Base-by-base conservation (phyloP, 2,113 vertebrate genomes). In the Todiramphus chloris region DNA sequence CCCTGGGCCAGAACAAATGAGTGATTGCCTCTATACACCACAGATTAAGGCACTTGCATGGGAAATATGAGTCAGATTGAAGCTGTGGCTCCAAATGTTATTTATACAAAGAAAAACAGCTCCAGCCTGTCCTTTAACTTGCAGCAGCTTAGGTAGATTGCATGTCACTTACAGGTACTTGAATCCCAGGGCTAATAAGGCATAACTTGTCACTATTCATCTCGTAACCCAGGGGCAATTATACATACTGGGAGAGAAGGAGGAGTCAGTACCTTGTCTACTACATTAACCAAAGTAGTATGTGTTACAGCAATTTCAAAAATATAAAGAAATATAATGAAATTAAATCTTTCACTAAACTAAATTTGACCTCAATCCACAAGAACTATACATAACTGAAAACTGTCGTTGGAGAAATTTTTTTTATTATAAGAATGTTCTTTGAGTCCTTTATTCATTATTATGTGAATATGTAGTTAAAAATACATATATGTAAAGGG, bases 1-100 rank as follows among this genome's bases (percentile, higher is more conserved):
- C 94, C 90, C 83, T 67, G 37, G 64, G 72, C 83, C 41, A 89
- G 93, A 97, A 95, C 83, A 96, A 94, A 92, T 94, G 88, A 97
- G 3, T 83, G 72, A 96, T 94, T 96, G 89, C 73, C n/a, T 90
- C 76, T 77, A 53, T 86, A 86, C 72, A 67, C 46, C 44, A 86
- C 50, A 74, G 89, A 94, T 94, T 94, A 90, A 90, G 79, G 55
- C 17, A 51, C 31, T 87, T 93, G 78, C 68, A 74, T 89, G 59
- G 63, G 46, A 95, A 95, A 86, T 93, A 74, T 31, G 64, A 87
- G 46, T 89, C 68, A 92, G 67, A 63, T 25, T 80, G 83, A 80
- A 90, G n/a, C 55, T 94, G n/a, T 74, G 80, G 13, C 41, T 93
- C 72, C 53, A 53, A 41, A 3, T 81, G 46, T 62, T 92, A 83